Base-by-base conservation (phyloP, 92 coral and sea anemone species). In the Pocillopora grandis region DNA sequence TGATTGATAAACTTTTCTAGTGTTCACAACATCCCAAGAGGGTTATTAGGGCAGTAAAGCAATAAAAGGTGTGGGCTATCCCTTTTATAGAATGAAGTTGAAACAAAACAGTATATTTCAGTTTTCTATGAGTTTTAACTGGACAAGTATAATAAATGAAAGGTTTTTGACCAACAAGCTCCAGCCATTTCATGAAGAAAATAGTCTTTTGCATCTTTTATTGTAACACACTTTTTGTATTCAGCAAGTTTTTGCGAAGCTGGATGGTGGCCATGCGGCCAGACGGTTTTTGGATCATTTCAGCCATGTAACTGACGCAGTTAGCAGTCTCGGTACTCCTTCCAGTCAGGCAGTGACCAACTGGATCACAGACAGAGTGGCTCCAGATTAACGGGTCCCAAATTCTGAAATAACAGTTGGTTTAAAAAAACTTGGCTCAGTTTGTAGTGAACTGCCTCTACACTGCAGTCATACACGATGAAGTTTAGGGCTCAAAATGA, bases 301-400 rank as follows among this genome's bases (percentile, higher is more conserved):
- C 21, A 87, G 92, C 56, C 84, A 87, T 67, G 91, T 97, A 15
- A 87, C 95, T 0, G 92, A 89, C 13, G 91, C 99, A 15, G 91
- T 97, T 65, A 89, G 92, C 64, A 89, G 93, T 42, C 87, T 95
- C 64, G 90, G 98, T 55, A 91, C 89, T 72, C 97, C 92, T 1
- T 87, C 99, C 31, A 89, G 96, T 60, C 89, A 95, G 52, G 98
- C 90, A 52, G 88, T 97, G 74, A 77, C 94, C 61, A 88, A 84
- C 78, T 97, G 98, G 95, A 87, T 97, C 63, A 93, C 99, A 67
- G 99, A 97, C 80, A 89, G 90, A 75, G 92, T 97, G 71, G 98
- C 98, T 3, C 99, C 99, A 0, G 95, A 92, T 7, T 97, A 97
- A 86, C 94, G 98, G 99, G 77, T 92, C n/a, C 97, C 99, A 3